Evolutionary conservation across 2,888 invertebrate genomes (phyloP).

Genomic region (Euplagia quadripunctaria): DNA sequence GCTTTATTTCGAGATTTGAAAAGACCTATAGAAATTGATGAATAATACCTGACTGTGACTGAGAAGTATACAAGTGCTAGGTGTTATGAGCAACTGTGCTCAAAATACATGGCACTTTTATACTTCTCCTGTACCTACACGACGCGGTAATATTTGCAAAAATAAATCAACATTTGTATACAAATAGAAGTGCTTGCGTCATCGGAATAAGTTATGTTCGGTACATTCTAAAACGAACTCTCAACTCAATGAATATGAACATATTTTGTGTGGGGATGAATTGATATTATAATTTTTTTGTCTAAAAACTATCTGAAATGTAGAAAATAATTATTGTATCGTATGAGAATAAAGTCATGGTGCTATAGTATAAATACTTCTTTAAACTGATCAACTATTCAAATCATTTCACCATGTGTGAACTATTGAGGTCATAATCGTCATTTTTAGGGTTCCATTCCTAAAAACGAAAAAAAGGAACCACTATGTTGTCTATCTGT

Average conservation of each 20-base stretch:
- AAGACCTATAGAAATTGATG: no score
- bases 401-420: no score
- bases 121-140: neutral
- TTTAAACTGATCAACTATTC: neutral
- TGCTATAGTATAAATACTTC: neutral
- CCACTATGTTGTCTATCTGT: no score
- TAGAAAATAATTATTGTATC: neutral
- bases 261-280: neutral
- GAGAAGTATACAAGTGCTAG: no score
- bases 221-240: neutral
- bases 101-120: no score
- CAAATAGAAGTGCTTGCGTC: neutral
- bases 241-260: neutral
- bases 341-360: neutral
- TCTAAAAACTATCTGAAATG: neutral
- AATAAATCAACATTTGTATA: neutral
- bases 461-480: no score
- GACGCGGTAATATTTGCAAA: neutral
- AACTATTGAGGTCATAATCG: no score
- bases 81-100: no score
- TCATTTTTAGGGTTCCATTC: no score
- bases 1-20: no score
- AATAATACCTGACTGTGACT: no score
- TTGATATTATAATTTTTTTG: neutral
- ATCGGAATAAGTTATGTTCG: neutral